phyloP scores from a whole-genome alignment of 2,797 vertebrate genomes.

The Hybognathus amarus region DNA sequence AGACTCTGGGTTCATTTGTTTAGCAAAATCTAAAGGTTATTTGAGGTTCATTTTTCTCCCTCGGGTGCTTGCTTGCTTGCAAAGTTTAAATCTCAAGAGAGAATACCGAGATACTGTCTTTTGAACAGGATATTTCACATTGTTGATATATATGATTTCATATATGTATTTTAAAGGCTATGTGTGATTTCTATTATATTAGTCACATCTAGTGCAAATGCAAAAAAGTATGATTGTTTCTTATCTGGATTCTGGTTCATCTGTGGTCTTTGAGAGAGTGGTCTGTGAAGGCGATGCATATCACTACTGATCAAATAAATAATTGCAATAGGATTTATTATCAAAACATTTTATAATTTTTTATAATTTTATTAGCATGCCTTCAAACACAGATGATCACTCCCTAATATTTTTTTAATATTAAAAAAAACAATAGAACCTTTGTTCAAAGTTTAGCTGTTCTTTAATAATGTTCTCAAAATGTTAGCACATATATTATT shows the following conservation, averaged over 20 bases:
- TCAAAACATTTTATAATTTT: no score
- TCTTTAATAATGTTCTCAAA: no score
- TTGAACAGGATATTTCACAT: neutral
- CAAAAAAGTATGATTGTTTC: neutral
- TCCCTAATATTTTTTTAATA: neutral
- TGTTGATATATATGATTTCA: neutral
- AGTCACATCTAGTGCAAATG: neutral
- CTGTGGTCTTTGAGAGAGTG: neutral
- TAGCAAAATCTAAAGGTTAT: conserved; percentile 19
- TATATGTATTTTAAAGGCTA: neutral
- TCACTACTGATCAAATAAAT: neutral
- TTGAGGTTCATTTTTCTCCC: neutral
- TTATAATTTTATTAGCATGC: no score
- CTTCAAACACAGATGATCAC: neutral
- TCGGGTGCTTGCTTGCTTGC: neutral
- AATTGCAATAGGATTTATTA: neutral
- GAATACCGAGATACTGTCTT: neutral
- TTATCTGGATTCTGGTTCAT: neutral
- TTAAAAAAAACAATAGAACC: neutral
- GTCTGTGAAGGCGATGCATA: neutral
- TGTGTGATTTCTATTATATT: neutral
- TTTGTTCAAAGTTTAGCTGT: no score
- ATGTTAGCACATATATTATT: no score
- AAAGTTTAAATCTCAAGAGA: neutral
- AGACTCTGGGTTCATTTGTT: neutral